A percentile compares a stretch with the other conserved stretches of the same genome.
Conservation (phyloP, 2,888 invertebrate genomes). For the Chrysodeixis includens region DNA sequence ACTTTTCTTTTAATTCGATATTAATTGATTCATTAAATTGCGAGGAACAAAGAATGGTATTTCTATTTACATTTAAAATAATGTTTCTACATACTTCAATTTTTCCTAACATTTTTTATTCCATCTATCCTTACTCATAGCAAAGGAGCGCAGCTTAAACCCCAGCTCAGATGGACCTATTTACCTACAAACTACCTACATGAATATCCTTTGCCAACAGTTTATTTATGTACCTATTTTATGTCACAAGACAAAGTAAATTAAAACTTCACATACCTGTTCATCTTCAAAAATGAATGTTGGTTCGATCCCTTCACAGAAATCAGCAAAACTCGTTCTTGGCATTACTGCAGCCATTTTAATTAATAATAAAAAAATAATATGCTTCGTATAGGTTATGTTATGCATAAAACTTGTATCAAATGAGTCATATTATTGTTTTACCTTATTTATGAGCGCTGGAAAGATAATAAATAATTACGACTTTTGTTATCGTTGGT, state of each 20-base stretch:
- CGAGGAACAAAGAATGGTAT: too few species aligned
- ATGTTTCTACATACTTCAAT: too few species aligned
- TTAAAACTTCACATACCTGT: constrained; percentile 54
- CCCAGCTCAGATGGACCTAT: not conserved
- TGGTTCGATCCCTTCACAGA: constrained; percentile 48
- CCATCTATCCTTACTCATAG: too few species aligned
- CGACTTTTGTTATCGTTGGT: not conserved
- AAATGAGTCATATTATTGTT: not conserved
- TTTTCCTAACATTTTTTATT: too few species aligned
- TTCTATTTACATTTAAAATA: too few species aligned
- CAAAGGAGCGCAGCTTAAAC: too few species aligned
- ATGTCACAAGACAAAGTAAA: not conserved
- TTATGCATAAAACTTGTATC: not conserved
- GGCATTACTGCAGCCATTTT: not conserved
- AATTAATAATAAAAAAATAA: not conserved
- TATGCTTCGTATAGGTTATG: not conserved
- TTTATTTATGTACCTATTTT: not conserved
- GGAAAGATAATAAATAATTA: not conserved
- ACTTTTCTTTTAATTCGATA: too few species aligned
- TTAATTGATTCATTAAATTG: too few species aligned
- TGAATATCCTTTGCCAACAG: not conserved
- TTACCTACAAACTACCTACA: too few species aligned
- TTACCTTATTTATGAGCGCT: not conserved
- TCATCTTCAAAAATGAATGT: constrained; percentile 71
- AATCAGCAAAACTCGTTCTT: constrained; percentile 39